Base-by-base conservation (phyloP, 2,113 vertebrate species). In the Datnioides undecimradiatus region DNA sequence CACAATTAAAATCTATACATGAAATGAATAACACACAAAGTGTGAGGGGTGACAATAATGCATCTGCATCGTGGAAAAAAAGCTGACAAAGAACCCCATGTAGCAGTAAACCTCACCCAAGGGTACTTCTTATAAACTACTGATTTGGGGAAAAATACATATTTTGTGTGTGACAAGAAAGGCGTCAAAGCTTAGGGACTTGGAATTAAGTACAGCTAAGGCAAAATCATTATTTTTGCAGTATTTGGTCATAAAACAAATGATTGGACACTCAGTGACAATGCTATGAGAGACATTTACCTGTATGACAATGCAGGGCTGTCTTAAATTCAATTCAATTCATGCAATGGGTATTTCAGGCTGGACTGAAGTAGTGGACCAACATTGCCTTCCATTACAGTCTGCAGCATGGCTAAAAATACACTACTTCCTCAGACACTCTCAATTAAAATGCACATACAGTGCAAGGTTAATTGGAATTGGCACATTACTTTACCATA, bases 1-100 rank as follows among this genome's bases (percentile, higher is more conserved):
- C n/a, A 34, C 77, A 83, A 36, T 85, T 81, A 82, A 68, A 80
- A 70, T 76, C 45, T 65, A 14, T 62, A 67, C 41, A 33, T 64
- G 43, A 73, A 74, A 69, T 62, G 51, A 59, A 40, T 40, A 76
- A 67, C 33, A 57, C 46, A 21, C 25, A 55, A 36, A 41, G 60
- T n/a, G 70, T 27, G 52, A 73, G 3, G 7, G n/a, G 76, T 68
- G 38, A 21, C 34, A 58, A 65, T 36, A 10, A 25, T 34, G 66
- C 54, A 34, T 34, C 38, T 21, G 34, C 12, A 23, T 38, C 36
- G 11, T 9, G 19, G 29, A 23, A 29, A 14, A 29, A 27, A 54
- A 16, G 2, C 10, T 0, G 1, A 41, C 14, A 9, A 36, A 31
- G 36, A 23, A 49, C 21, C 27, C 21, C 11, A 65, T 33, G 4